Base-by-base conservation (phyloP, 1,140 invertebrate genomes). In the Hylaeus volcanicus region DNA sequence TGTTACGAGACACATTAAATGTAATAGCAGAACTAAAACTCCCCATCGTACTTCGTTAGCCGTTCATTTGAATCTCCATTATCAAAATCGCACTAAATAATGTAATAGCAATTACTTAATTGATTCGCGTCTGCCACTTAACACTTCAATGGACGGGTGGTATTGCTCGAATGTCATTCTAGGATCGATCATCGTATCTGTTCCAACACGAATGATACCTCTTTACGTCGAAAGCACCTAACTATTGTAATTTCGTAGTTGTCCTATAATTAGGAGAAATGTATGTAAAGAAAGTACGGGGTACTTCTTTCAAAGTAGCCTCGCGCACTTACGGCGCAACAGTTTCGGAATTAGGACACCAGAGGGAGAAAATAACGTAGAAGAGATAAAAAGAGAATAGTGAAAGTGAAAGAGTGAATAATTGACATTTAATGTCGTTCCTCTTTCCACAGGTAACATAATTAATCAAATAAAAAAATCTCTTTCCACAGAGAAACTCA, bases 61-160 rank as follows among this genome's bases (percentile, higher is more conserved):
- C 61, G 81, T 60, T 77, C 65, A 71, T 78, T 81, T 71, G 65
- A 43, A 39, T 81, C 77, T 84, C 68, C 61, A 80, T 86, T 78
- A 80, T 82, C 70, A 53, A 75, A 85, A 68, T 82, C 76, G 48
- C 82, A 69, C 81, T 88, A 88, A 87, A 89, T 88, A 84, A 88
- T 85, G 85, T 88, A 84, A 73, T 82, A 74, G 75, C 84, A 85
- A 86, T 88, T 89, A 85, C 81, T 86, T 89, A 85, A 74, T 70
- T 56, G 84, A 83, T 79, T 68, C 41, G 12, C 45, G 79, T 48
- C 45, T n/a, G 48, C 15, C 56, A 45, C 11, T 39, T 53, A 43
- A 5, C 43, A 41, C 56, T 78, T 58, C 5, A 15, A 71, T 39
- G 61, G 43, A 41, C 43, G 37, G 45, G 15, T 45, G 37, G 37